Conservation (phyloP, 1,140 invertebrate species). For the Adelges cooleyi region DNA sequence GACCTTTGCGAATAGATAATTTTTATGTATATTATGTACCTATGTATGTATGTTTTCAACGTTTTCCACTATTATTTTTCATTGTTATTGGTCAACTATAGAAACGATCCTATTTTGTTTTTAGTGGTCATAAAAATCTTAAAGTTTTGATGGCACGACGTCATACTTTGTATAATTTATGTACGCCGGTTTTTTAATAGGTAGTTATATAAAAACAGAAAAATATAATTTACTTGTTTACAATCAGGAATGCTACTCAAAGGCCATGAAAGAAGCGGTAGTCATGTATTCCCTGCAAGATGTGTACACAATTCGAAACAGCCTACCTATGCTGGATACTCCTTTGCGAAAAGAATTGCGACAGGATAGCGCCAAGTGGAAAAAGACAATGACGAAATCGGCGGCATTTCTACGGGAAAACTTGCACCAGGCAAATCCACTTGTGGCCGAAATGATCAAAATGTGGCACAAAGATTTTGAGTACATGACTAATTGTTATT, state of each 20-base stretch:
- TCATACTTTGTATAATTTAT: neutral
- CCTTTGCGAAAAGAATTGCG: slow-evolving; percentile 14
- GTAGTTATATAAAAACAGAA: neutral
- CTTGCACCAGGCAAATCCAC: slow-evolving; percentile 10
- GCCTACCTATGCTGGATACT: slow-evolving; percentile 1
- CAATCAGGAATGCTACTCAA: slow-evolving; percentile 16
- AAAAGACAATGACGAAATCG: neutral
- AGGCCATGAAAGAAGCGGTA: slow-evolving; percentile 12
- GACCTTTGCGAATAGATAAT: too few relatives aligned
- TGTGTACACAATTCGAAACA: neutral
- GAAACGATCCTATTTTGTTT: too few relatives aligned
- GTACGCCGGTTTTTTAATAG: neutral
- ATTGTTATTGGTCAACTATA: neutral
- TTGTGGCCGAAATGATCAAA: slow-evolving; percentile 20
- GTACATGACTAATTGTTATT: too few relatives aligned
- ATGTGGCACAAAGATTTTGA: slow-evolving; percentile 10
- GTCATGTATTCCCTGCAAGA: neutral
- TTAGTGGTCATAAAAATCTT: too few relatives aligned
- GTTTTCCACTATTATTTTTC: neutral
- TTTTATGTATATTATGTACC: too few relatives aligned
- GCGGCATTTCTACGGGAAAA: slow-evolving; percentile 2
- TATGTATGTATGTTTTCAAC: neutral
- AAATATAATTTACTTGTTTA: neutral
- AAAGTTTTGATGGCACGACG: neutral
- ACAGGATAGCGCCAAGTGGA: neutral